Conservation (phyloP, 2,888 invertebrate species). For the Archips xylosteana region DNA sequence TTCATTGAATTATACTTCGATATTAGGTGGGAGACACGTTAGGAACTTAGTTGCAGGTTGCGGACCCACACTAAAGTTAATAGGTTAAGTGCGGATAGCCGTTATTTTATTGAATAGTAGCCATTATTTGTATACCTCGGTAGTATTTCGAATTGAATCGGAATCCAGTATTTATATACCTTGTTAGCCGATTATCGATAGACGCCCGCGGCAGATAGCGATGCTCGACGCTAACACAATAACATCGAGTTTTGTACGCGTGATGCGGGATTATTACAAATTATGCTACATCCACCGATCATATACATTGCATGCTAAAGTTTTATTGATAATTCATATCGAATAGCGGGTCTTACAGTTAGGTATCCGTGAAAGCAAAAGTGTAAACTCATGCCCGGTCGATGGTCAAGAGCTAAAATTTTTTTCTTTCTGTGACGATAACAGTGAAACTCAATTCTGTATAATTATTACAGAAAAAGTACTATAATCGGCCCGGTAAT, state of each 20-base stretch:
- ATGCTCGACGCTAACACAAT: slow-evolving; percentile 23
- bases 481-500: not conserved
- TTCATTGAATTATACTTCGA: not conserved
- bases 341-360: slow-evolving; percentile 24
- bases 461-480: no score
- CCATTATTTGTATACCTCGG: slow-evolving; percentile 63
- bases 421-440: not conserved
- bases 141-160: slow-evolving; percentile 63
- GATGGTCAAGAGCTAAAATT: not conserved
- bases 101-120: slow-evolving; percentile 61
- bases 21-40: not conserved
- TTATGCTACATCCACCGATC: slow-evolving; percentile 29
- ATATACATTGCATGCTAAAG: slow-evolving; percentile 30
- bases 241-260: slow-evolving; percentile 26
- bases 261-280: slow-evolving; percentile 26
- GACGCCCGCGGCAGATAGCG: slow-evolving; percentile 25
- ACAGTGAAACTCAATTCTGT: not conserved
- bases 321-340: slow-evolving; percentile 34
- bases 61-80: slow-evolving; percentile 51
- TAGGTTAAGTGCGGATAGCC: slow-evolving; percentile 61
- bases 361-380: slow-evolving; percentile 31
- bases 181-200: slow-evolving; percentile 46
- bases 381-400: slow-evolving; percentile 18
- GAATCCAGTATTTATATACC: slow-evolving; percentile 57
- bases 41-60: slow-evolving; percentile 27